Conservation (phyloP, 1,140 invertebrate species). For the Diachasmimorpha longicaudata region DNA sequence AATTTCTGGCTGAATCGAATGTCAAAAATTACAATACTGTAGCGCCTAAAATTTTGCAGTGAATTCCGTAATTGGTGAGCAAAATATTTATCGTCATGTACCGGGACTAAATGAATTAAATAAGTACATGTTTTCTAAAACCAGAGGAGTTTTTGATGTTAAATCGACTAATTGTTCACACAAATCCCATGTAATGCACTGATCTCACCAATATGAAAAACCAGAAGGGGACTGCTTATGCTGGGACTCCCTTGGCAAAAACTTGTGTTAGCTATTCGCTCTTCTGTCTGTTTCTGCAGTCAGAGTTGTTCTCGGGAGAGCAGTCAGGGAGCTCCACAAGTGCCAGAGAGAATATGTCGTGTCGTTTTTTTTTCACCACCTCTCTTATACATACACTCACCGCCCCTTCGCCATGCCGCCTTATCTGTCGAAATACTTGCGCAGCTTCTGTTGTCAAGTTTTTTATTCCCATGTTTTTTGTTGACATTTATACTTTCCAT, state of each 20-base stretch:
- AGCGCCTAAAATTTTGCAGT: too few species aligned
- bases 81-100: too few species aligned
- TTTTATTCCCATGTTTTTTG: neutral
- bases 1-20: too few species aligned
- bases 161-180: neutral
- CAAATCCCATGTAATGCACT: neutral
- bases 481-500: neutral
- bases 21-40: too few species aligned
- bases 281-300: slow-evolving; percentile 1
- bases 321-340: neutral
- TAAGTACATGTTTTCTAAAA: too few species aligned
- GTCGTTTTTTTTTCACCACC: neutral
- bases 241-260: neutral
- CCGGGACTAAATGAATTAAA: too few species aligned
- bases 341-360: neutral
- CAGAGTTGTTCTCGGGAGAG: slow-evolving; percentile 8
- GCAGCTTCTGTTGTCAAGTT: neutral
- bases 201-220: neutral
- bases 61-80: too few species aligned
- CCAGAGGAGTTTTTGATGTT: neutral
- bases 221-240: neutral
- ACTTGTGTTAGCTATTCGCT: slow-evolving; percentile 8
- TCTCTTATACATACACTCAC: neutral
- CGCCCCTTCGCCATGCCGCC: neutral
- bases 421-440: slow-evolving; percentile 6